Evolutionary conservation across 2,113 vertebrate species (phyloP), one percentile per base, ranked within the genome.

Genomic region (Caretta caretta): DNA sequence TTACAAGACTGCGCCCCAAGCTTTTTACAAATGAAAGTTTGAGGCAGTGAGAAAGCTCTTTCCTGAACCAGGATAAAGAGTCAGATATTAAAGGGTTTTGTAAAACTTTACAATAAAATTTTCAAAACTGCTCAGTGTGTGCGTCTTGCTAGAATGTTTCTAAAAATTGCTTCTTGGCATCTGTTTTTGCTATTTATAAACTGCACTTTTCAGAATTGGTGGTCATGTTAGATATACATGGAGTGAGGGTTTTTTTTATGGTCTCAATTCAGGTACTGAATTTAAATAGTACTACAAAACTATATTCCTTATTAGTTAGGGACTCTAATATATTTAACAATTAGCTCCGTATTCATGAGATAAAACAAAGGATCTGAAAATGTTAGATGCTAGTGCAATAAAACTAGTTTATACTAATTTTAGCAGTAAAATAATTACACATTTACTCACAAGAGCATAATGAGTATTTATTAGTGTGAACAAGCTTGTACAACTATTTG

Each of bases 241-340:
- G 1, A 46, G 49, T 31, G 17, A 24, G n/a, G 14, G 16, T 84
- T 91, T 91, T 84, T 95, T 79, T 0, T 94, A 51, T 16, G 13
- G 29, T 17, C 57, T 59, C 62, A 35, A 17, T 65, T 65, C 7
- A 35, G 62, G 31, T 65, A 65, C 62, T 65, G 62, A 65, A 65
- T 35, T 19, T 65, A 65, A 65, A 65, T 13, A 35, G 31, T n/a
- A 65, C 31, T 65, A 94, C 96, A 96, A 97, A 96, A 88, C 0
- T 1, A 65, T 65, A 35, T 65, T 65, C 31, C 62, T 35, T 65
- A 35, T 17, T 65, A 31, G 59, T 29, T 14, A 65, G 62, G 31
- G 59, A 65, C 59, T 62, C 27, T 25, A 57, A 57, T 42, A 19
- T 84, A 49, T 48, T 84, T 83, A 94, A 90, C 9, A 53, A 27